These are phyloP conservation scores for Tokudaia muenninki DNA, from an alignment of 2,797 vertebrate species.

Conservation along the genomic window DNA sequence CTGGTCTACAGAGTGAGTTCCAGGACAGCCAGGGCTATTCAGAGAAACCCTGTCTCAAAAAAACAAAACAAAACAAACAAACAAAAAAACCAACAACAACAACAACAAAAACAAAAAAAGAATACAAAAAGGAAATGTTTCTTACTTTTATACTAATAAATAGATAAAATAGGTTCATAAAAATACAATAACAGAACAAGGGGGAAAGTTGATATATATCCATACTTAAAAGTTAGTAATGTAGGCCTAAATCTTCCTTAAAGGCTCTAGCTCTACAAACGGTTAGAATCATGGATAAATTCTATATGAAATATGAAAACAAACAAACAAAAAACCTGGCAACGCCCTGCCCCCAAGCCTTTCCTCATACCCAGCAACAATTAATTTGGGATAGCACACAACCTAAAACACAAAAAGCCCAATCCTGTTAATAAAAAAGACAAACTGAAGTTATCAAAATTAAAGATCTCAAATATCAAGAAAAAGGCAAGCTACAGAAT, in stretches of 20 bases:
- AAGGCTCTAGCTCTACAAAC: background rate
- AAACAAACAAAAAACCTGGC: background rate
- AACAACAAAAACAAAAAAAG: no score
- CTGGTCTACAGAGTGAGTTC: no score
- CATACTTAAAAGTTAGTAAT: slow-evolving; percentile 32
- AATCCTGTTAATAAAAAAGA: background rate
- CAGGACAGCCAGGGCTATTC: no score
- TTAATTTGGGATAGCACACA: background rate
- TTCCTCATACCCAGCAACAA: slow-evolving; percentile 35
- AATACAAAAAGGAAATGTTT: background rate
- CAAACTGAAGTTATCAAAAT: slow-evolving; percentile 25
- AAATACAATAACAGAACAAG: slow-evolving; percentile 8
- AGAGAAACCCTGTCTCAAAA: no score
- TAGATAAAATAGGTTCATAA: slow-evolving; percentile 18
- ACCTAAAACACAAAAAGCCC: background rate
- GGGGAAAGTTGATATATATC: background rate
- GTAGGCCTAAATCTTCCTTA: background rate
- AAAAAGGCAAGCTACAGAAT: background rate
- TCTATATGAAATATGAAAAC: background rate
- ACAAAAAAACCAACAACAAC: no score
- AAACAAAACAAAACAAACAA: no score
- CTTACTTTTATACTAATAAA: slow-evolving; percentile 36
- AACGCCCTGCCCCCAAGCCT: background rate
- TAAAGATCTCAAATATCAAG: slow-evolving; percentile 13
- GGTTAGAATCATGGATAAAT: background rate